Evolutionary conservation across 2,113 vertebrate species (phyloP), one percentile per base, ranked within the genome.

Genomic region (Ondatra zibethicus): DNA sequence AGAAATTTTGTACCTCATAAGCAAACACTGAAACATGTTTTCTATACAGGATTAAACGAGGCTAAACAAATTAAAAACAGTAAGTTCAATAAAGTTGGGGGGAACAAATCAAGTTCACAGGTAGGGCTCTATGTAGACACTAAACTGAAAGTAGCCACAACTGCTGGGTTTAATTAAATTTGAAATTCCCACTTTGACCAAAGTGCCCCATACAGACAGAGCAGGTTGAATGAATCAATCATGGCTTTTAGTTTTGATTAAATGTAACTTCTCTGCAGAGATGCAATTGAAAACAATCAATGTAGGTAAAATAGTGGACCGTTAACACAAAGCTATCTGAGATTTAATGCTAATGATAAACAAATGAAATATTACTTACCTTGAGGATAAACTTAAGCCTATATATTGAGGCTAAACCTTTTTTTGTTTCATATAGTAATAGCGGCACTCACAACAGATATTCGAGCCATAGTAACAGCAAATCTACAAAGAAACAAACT

Each of bases 221-320:
- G 45, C 29, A 91, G 61, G 39, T 63, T 94, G 93, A 89, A 11
- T 88, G 87, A 61, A 88, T 96, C 89, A 96, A 96, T 97, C 6
- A 11, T 66, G 50, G 39, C 55, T 95, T 96, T 96, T 96, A 87
- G 36, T 84, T 95, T 95, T 80, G 78, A 92, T 96, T 96, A 80
- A 94, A 93, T 93, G 88, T 92, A 95, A 93, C n/a, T 91, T 94
- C 47, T 89, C 65, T 87, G 25, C 16, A 78, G 27, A 87, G 36
- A 89, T 66, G 45, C 2, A 9, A 89, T 27, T 65, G 87, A 66
- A 96, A 93, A 42, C 17, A 96, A 92, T 92, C 94, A 88, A 92
- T 85, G 13, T 3, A 47, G 55, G 19, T 75, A 89, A 94, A 94
- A 89, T 3, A 87, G 66, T 47, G 5, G 16, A 58, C 11, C 86